Base-by-base conservation (phyloP, 1,140 invertebrate species). In the Lucilia cuprina region DNA sequence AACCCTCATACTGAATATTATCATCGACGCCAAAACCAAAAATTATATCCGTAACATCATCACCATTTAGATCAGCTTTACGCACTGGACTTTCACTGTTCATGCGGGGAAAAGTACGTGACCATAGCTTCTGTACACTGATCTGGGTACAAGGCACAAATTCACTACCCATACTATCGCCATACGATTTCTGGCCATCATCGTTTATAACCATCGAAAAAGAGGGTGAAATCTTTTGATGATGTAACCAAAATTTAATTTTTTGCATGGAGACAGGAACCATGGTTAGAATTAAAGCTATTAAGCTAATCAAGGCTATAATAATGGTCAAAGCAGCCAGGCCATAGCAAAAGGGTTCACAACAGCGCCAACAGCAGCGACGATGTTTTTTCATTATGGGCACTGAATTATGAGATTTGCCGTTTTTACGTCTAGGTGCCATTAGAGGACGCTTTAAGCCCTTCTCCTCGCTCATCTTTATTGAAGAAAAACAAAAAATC, bases 71-170 rank as follows among this genome's bases (percentile, higher is more conserved):
- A 91, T 97, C 96, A 34, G 94, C 91, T 75, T 94, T 92, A 85
- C 95, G 92, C 70, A 97, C 91, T 0, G 96, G 93, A 50, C 95
- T 94, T 91, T 97, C 96, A 10, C 96, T 95, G 49, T 94, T 94
- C 14, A 97, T 91, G 88, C 95, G 95, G 13, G 95, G 94, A 87
- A 97, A 93, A 70, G 94, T 94, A 84, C 92, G 92, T 0, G 92
- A 93, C 96, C 96, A 97, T 13, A 96, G 91, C 83, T 95, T 93
- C 82, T 94, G 93, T 0, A 94, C 93, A 82, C 93, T 91, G 14
- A 96, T 92, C 83, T 94, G 93, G 74, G 94, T 95, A 91, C 96
- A 96, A 60, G 95, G 94, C 86, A 94, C 88, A 55, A 94, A 87
- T 77, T 92, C 91, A 49, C 86, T 86, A 84, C 89, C 88, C 86